phyloP scores from a whole-genome alignment of 2,113 vertebrate genomes.

The Mohoua ochrocephala region DNA sequence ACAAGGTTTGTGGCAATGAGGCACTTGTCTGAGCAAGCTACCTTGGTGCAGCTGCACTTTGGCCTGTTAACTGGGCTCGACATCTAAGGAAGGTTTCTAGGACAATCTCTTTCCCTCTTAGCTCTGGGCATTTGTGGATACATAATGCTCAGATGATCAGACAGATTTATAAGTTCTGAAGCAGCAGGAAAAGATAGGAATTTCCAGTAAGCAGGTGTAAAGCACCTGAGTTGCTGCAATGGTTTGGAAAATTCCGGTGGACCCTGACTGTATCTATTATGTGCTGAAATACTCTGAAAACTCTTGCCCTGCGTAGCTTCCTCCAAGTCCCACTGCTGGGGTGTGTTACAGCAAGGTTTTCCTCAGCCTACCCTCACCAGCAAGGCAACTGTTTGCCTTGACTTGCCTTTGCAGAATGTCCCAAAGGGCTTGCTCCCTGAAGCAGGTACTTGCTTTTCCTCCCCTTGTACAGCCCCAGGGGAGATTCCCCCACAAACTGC shows the following conservation, averaged over 20 bases:
- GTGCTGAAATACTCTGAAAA: neutral
- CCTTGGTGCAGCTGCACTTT: neutral
- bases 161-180: neutral
- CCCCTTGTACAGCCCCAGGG: neutral
- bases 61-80: neutral
- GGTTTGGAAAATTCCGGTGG: neutral
- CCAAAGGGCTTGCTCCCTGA: neutral
- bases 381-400: neutral
- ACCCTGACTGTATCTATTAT: neutral
- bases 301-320: neutral
- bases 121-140: neutral
- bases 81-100: neutral
- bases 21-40: neutral
- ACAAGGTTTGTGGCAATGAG: neutral
- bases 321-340: neutral
- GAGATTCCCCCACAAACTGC: neutral
- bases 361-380: neutral
- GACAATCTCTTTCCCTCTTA: neutral
- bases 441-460: neutral
- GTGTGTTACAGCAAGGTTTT: neutral
- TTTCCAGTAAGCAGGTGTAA: neutral
- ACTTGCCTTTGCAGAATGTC: neutral
- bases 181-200: neutral
- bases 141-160: neutral
- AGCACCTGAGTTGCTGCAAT: neutral